Conservation (phyloP, 2,888 invertebrate genomes). For the Ichneumoninae sp. region DNA sequence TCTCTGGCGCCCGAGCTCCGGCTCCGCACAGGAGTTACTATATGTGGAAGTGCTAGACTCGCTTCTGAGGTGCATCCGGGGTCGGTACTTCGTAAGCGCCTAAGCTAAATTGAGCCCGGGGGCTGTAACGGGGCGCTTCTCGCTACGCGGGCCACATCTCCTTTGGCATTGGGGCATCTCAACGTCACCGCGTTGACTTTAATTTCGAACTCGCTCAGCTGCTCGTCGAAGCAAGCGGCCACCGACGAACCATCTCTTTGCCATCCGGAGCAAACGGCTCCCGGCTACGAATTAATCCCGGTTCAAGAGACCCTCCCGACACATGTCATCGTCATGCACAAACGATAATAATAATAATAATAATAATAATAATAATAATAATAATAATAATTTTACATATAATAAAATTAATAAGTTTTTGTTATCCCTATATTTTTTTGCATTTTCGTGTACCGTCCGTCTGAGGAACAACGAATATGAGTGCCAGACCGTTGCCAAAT, state of each 20-base stretch:
- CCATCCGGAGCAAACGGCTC: not conserved
- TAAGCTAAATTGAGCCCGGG: slow-evolving; percentile 60
- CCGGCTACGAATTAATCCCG: slow-evolving; percentile 14
- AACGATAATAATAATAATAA: too few species aligned
- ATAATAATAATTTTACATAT: too few species aligned
- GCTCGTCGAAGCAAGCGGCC: slow-evolving; percentile 14
- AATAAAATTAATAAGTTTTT: too few species aligned
- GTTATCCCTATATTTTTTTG: too few species aligned
- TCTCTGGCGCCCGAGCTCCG: slow-evolving; percentile 26
- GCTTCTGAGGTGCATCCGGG: slow-evolving; percentile 47
- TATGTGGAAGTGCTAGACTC: slow-evolving; percentile 30
- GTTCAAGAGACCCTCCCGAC: not conserved
- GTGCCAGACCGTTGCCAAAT: too few species aligned
- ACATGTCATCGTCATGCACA: too few species aligned
- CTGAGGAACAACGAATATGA: too few species aligned
- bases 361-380: too few species aligned
- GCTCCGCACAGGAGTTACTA: slow-evolving; percentile 48
- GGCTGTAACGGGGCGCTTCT: slow-evolving; percentile 29
- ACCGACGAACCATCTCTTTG: not conserved
- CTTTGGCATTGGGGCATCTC: slow-evolving; percentile 18
- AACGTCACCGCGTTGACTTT: slow-evolving; percentile 16
- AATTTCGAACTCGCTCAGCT: slow-evolving; percentile 27
- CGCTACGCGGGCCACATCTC: slow-evolving; percentile 14
- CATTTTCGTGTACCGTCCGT: too few species aligned
- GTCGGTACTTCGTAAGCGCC: slow-evolving; percentile 56